Base-by-base conservation (phyloP, 2,113 vertebrate species). In the Scomber colias region DNA sequence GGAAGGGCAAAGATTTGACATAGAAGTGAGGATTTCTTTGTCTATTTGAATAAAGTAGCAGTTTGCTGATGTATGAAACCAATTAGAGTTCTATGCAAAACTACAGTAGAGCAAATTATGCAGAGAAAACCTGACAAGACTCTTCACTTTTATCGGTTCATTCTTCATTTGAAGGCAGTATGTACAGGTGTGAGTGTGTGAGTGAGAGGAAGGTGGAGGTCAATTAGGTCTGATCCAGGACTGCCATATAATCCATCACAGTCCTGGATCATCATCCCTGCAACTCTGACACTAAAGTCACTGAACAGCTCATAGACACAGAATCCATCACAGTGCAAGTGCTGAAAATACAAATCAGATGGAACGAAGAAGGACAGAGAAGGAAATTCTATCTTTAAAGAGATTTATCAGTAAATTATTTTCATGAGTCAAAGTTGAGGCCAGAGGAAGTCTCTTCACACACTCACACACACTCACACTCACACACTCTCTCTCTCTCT, bases 1-100 rank as follows among this genome's bases (percentile, higher is more conserved):
- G 54, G 67, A 79, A 59, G 77, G 68, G 57, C 5, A 17, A 71
- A 44, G 1, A 31, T 4, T 49, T 67, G 46, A 17, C 46, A 11
- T 2, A 40, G 35, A 9, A 40, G 2, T 40, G 35, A 40, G 35
- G 35, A 40, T 9, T 16, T 48, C 54, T 4, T 60, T 35, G 1
- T 55, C n/a, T 30, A 12, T 77, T 44, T 55, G 45, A 56, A 13
- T 0, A 16, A 66, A 16, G 14, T 11, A 35, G 62, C 56, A 24
- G 44, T 51, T 40, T 24, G 56, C 53, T 16, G 24, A 30, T 24
- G 31, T 8, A 10, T 9, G 40, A 8, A 44, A 27, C 44, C 31
- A 57, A 21, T 24, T 30, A 0, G 30, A 8, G 16, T 50, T 12
- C 53, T 9, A 16, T 4, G 14, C 30, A 17, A 14, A 62, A 17